Evolutionary conservation across 2,888 invertebrate genomes (phyloP), one percentile per base, ranked within the genome.

Genomic region (Artemia sp.): DNA sequence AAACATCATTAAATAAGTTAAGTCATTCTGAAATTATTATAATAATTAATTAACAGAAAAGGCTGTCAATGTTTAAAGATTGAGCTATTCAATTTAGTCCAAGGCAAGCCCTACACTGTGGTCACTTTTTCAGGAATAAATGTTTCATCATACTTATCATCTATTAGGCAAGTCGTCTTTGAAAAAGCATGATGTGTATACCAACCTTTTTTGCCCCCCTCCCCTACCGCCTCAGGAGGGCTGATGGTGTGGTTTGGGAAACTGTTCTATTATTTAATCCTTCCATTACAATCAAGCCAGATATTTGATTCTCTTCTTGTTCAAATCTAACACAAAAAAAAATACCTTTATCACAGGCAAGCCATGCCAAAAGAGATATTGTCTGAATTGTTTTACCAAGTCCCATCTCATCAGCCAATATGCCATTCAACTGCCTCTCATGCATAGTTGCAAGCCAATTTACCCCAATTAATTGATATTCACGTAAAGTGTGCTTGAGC

Each of bases 381-480:
- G 94, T 96, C 82, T 95, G 96, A 76, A 96, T 94, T 24, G 95
- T 95, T 83, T 95, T 95, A 73, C 95, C 95, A 73, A 95, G 83
- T 75, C 94, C 94, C 94, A 95, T 95, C 82, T 94, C 94, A 80
- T 95, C 94, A 12, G 94, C 94, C 70, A 96, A 83, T 77, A 96
- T 95, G 72, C 95, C 96, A 80, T 96, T 97, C 72, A 97, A 82
- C 77, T 91, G 89, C 76, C 93, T 86, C 75, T 94, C 91, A 78
- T 90, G 89, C 90, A 97, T 92, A 12, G 95, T 92, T 70, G 92
- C 93, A 75, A 96, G 82, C 96, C 96, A 96, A 80, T 96, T 94
- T 75, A 96, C 83, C 69, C 96, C 96, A 77, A 96, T 93, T 79
- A 94, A 93, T 81, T 94, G 96, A 81, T 96, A 96, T 81, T 96